These are phyloP conservation scores for Virgularia gustaviana DNA, from an alignment of 92 coral and sea anemone species.

Conservation along the genomic window DNA sequence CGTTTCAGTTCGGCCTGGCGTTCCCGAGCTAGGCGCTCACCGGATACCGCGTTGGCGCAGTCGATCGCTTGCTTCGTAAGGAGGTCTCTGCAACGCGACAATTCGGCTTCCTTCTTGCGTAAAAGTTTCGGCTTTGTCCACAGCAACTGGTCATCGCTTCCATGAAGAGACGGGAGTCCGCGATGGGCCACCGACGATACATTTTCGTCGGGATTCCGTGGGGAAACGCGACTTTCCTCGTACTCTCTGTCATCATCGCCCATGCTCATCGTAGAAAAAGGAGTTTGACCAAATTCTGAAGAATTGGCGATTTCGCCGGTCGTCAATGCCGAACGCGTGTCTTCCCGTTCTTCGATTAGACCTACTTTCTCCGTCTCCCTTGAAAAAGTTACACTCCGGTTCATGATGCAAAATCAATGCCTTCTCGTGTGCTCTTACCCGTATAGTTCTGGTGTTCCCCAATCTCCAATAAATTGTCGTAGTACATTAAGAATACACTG, in stretches of 20 bases:
- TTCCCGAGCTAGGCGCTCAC: constrained; percentile 4
- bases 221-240: no score
- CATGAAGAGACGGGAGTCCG: background rate
- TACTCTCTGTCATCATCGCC: no score
- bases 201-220: no score
- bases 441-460: no score
- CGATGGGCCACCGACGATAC: background rate
- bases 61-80: background rate
- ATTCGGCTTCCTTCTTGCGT: constrained; percentile 21
- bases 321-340: no score
- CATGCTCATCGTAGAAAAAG: background rate
- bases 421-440: no score
- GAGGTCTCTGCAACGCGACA: constrained; percentile 14
- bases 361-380: background rate
- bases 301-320: background rate
- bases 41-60: constrained; percentile 23
- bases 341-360: background rate
- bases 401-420: background rate
- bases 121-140: constrained; percentile 17
- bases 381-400: background rate
- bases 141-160: background rate
- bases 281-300: background rate
- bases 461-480: no score
- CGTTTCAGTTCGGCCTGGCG: constrained; percentile 1
- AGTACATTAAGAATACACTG: no score